These are phyloP conservation scores for Adoxophyes honmai DNA, from an alignment of 1,140 invertebrate species.

Conservation along the genomic window DNA sequence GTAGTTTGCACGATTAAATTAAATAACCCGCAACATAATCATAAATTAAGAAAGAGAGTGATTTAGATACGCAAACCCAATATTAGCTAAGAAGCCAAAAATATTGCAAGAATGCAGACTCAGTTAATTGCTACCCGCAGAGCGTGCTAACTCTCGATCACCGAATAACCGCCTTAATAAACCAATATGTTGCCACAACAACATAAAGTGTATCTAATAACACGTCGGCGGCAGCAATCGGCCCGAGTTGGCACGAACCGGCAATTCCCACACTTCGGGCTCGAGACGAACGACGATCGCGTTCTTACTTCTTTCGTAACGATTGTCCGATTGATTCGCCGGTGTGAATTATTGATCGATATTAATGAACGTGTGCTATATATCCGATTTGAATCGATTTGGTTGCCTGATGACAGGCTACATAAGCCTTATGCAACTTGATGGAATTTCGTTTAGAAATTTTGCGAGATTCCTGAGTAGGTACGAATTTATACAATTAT, in stretches of 20 bases:
- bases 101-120: not conserved
- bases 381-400: conserved; percentile 6
- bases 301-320: conserved; percentile 14
- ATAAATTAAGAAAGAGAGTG: no score
- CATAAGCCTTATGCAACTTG: no score
- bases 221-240: conserved; percentile 18
- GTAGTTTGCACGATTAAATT: no score
- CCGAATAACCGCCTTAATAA: conserved; percentile 17
- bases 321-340: conserved; percentile 11
- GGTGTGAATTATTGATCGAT: conserved; percentile 15
- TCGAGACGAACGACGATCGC: not conserved
- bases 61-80: not conserved
- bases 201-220: conserved; percentile 15
- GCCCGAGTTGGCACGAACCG: conserved; percentile 30
- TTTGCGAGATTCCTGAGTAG: no score
- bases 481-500: no score
- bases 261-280: conserved; percentile 24
- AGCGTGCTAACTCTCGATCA: not conserved
- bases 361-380: conserved; percentile 8
- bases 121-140: not conserved
- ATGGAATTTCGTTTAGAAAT: no score
- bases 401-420: not conserved
- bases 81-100: not conserved
- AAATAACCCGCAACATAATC: no score
- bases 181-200: conserved; percentile 20